Base-by-base conservation (phyloP, 2,888 invertebrate species). In the Lamproptera curius region DNA sequence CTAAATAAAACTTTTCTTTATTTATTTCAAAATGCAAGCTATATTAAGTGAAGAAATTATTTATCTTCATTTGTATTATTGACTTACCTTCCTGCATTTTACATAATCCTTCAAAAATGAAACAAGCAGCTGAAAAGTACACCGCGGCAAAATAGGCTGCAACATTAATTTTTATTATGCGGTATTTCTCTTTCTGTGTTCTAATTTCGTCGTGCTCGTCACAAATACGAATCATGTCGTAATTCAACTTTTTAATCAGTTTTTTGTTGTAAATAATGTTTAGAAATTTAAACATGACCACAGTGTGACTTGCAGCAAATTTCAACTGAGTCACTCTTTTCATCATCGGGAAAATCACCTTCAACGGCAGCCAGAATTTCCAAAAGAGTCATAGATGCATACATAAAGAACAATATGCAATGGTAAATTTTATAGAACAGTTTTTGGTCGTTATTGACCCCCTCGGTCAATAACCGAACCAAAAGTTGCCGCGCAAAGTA, bases 291-390 rank as follows among this genome's bases (percentile, higher is more conserved):
- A 77, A 63, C 65, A 82, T 64, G 39, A 84, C 77, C 35, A 85
- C 71, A 0, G 76, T 71, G 46, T 86, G 86, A 52, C 80, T 80
- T 37, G 81, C 70, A 3, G 79, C 73, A 17, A 86, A 79, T n/a
- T n/a, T 77, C 73, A 1, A 79, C 60, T 0, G 74, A 70, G 52
- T 87, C 86, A 35, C 75, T 68, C 57, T 75, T 73, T 54, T 86
- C 84, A 48, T 83, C 80, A 43, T 73, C 66, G 6, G 87, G 82
- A 54, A 82, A 79, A 34, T 72, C 63, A 1, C 81, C 83, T 44
- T 70, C 58, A 11, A 70, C 31, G 1, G 70, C 77, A 0, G 76
- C 85, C 63, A 81, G 65, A 40, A 80, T 73, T 68, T 87, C 87
- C 38, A 85, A 62, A 48, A 78, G 42, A 17, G 84, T 82, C 74